These are phyloP conservation scores for Xylocampa areola DNA, from an alignment of 2,888 invertebrate genomes.

Conservation along the genomic window DNA sequence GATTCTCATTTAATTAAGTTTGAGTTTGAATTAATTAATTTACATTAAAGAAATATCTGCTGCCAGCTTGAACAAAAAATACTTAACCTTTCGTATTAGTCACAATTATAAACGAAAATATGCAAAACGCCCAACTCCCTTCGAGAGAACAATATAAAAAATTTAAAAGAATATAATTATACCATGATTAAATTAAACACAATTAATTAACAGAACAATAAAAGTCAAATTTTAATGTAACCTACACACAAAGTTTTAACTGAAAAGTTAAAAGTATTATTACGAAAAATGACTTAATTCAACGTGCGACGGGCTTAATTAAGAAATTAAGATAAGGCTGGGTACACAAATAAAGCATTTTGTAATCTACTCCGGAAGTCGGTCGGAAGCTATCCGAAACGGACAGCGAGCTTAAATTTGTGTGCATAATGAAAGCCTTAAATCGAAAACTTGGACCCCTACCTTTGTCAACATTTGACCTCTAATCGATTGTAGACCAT, in stretches of 20 bases:
- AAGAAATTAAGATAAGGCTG: conserved; percentile 85
- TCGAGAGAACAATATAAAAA: conserved; percentile 44
- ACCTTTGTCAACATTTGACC: conserved; percentile 54
- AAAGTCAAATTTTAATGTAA: conserved; percentile 54
- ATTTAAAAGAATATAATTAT: conserved; percentile 41
- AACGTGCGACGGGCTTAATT: conserved; percentile 77
- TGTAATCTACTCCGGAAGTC: conserved; percentile 84
- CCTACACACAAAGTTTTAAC: conserved; percentile 37
- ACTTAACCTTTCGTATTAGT: conserved; percentile 44
- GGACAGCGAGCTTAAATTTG: conserved; percentile 73
- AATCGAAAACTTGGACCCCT: conserved; percentile 66
- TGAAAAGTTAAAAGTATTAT: conserved; percentile 54
- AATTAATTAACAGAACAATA: conserved; percentile 62
- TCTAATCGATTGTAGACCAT: conserved; percentile 19
- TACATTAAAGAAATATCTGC: conserved; percentile 33
- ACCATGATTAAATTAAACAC: conserved; percentile 42
- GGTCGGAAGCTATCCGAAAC: conserved; percentile 81
- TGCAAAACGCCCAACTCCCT: conserved; percentile 47
- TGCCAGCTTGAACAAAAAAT: conserved; percentile 30
- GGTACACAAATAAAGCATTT: conserved; percentile 81
- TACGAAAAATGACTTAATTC: conserved; percentile 68
- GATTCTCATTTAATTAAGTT: conserved; percentile 40
- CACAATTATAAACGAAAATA: conserved; percentile 54
- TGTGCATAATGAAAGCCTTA: conserved; percentile 78
- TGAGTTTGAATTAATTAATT: conserved; percentile 53